Conservation (phyloP, 1,140 invertebrate genomes). For the Drosophila orena region DNA sequence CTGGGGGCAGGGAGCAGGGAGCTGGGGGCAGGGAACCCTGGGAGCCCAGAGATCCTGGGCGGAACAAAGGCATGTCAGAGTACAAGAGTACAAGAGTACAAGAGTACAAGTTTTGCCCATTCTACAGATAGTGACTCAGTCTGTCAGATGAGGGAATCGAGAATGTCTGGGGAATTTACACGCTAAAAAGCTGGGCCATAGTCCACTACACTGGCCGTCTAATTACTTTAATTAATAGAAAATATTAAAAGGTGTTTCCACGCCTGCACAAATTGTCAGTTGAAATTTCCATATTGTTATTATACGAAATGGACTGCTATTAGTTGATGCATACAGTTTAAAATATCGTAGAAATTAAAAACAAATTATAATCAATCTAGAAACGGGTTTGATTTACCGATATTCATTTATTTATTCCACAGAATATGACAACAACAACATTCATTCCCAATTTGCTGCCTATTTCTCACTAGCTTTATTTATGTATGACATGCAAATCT, state of each 20-base stretch:
- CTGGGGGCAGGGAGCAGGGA: neutral
- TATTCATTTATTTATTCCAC: too few species aligned
- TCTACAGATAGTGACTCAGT: conserved; percentile 17
- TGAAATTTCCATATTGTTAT: neutral
- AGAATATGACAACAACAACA: too few species aligned
- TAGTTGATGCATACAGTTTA: neutral
- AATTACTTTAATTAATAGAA: conserved; percentile 1
- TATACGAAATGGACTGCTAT: neutral
- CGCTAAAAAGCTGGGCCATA: neutral
- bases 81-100: conserved; percentile 17
- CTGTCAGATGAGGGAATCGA: conserved; percentile 23
- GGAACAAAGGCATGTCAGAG: conserved; percentile 22
- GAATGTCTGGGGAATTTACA: conserved; percentile 18
- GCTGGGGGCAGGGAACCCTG: neutral
- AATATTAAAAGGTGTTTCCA: neutral
- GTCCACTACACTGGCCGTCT: neutral
- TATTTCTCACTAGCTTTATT: too few species aligned
- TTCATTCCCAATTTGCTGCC: too few species aligned
- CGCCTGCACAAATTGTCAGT: neutral
- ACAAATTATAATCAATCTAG: neutral
- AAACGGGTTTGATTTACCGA: neutral
- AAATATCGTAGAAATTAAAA: neutral
- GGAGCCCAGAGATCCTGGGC: conserved; percentile 1
- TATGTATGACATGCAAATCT: neutral
- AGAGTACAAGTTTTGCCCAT: conserved; percentile 12